Base-by-base conservation (phyloP, 2,797 vertebrate genomes). In the Muscicapa striata region DNA sequence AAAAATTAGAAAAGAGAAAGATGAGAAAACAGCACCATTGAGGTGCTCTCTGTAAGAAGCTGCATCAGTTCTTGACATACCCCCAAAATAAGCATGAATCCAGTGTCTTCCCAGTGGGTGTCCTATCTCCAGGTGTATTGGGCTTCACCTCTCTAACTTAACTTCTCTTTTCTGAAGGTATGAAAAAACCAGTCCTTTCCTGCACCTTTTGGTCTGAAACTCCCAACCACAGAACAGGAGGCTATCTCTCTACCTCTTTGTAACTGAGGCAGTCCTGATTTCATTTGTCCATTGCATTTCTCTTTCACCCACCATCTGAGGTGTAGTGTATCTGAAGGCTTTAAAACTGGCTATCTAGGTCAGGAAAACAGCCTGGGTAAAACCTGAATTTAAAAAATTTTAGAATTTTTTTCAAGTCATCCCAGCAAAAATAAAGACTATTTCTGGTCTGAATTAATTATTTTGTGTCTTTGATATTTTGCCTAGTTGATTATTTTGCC, bases 41-140 rank as follows among this genome's bases (percentile, higher is more conserved):
- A 45, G 38, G 20, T 57, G 29, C 4, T 30, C 12, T 61, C 30
- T 70, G 23, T 49, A 16, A 84, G 11, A 40, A n/a, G 4, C 9
- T 57, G 29, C 4, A 2, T 45, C 11, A 15, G 3, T 23, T 57
- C 41, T 64, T 73, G 19, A 4, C 24, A 15, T 30, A 9, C 6
- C 10, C 15, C 49, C 14, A 34, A 81, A 70, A 8, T 48, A 49
- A 75, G 5, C 6, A 46, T 5, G 15, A 84, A 43, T 46, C 24
- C 13, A 67, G 14, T 36, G 57, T 5, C 21, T 78, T 84, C 13
- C 26, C 34, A 49, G 14, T 3, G 8, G 5, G 3, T 23, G 1
- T 59, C 23, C 15, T 43, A 23, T 9, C 6, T 66, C 13, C 16
- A 67, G 21, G 3, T n/a, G 8, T 84, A 15, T 43, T 0, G 0